These are phyloP conservation scores for Lepidocyrtinus sp. DNA, from an alignment of 2,888 invertebrate genomes.

Conservation along the genomic window DNA sequence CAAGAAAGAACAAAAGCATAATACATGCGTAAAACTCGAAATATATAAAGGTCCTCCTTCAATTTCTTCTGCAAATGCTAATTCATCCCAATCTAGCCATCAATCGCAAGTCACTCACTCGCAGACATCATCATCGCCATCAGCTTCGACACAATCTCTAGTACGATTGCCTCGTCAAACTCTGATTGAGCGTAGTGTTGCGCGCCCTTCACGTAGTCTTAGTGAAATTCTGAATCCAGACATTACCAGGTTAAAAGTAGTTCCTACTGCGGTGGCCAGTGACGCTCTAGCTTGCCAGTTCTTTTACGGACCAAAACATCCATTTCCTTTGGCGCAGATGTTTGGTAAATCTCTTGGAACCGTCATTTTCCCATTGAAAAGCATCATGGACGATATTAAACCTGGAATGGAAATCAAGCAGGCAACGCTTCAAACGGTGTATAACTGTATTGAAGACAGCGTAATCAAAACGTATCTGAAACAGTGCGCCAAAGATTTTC, in stretches of 20 bases:
- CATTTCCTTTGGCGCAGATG: slow-evolving; percentile 43
- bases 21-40: slow-evolving; percentile 30
- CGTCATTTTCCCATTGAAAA: slow-evolving; percentile 31
- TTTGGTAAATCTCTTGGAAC: slow-evolving; percentile 21
- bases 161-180: background rate
- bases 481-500: background rate
- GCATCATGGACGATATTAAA: slow-evolving; percentile 37
- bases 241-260: slow-evolving; percentile 19
- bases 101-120: background rate
- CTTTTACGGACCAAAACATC: background rate
- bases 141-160: background rate
- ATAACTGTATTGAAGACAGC: background rate
- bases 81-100: background rate
- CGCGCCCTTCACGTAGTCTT: slow-evolving; percentile 5
- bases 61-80: too few relatives aligned
- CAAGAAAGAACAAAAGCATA: slow-evolving; percentile 14
- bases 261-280: background rate
- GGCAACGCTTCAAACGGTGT: background rate
- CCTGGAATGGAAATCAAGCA: slow-evolving; percentile 37
- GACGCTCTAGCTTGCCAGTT: slow-evolving; percentile 38
- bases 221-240: slow-evolving; percentile 40
- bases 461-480: background rate
- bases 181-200: background rate
- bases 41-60: slow-evolving; percentile 22
- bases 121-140: background rate